Conservation (phyloP, 1,140 invertebrate genomes). For the Rhizoglyphus robini region DNA sequence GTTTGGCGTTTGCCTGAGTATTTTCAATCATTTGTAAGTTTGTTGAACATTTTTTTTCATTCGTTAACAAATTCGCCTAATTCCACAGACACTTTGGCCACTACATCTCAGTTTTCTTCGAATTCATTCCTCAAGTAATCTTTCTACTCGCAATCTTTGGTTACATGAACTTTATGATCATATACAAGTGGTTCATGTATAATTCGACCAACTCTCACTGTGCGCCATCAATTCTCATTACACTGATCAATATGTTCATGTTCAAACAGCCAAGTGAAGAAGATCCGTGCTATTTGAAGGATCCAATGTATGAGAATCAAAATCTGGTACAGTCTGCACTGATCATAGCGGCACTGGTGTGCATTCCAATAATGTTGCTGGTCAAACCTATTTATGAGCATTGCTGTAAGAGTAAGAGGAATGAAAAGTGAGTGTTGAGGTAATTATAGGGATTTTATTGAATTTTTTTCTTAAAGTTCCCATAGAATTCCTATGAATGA, state of each 20-base stretch:
- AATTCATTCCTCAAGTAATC: constrained; percentile 76
- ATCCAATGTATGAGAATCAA: constrained; percentile 35
- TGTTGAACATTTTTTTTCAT: too few species aligned
- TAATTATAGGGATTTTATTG: too few species aligned
- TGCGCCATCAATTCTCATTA: constrained; percentile 80
- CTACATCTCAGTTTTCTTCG: constrained; percentile 54
- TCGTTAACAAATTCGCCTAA: too few species aligned
- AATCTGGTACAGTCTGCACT: constrained; percentile 51
- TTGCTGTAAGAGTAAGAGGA: constrained; percentile 43
- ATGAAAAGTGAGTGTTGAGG: too few species aligned
- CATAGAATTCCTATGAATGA: too few species aligned
- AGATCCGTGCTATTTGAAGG: constrained; percentile 22
- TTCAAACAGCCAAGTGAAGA: constrained; percentile 43
- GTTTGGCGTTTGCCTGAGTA: constrained; percentile 60
- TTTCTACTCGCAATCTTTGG: constrained; percentile 70
- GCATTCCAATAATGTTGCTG: constrained; percentile 81
- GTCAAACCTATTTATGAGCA: constrained; percentile 61
- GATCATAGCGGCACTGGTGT: constrained; percentile 56
- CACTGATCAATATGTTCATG: constrained; percentile 86
- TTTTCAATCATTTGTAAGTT: constrained; percentile 42
- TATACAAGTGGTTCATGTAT: constrained; percentile 76
- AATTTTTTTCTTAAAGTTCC: too few species aligned
- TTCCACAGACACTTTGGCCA: constrained; percentile 73
- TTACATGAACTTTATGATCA: constrained; percentile 74
- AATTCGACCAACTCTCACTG: constrained; percentile 46